Conservation (phyloP, 2,113 vertebrate species). For the Erythrocercus mccallii region DNA sequence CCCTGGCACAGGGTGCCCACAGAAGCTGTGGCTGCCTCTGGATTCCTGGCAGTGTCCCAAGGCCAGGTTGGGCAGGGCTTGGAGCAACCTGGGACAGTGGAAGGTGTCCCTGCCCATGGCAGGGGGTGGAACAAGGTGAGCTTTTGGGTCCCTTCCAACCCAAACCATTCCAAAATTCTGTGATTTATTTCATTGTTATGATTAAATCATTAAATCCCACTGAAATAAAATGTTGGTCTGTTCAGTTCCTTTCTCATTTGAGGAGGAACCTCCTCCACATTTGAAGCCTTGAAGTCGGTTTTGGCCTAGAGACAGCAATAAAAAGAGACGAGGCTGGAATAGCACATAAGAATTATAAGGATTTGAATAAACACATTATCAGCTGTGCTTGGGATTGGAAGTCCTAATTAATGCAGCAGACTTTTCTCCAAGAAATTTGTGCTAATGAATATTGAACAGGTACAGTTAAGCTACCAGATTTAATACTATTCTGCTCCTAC, state of each 20-base stretch:
- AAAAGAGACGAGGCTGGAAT: background rate
- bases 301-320: background rate
- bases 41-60: background rate
- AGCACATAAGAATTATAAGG: background rate
- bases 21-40: background rate
- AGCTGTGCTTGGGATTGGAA: background rate
- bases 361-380: constrained; percentile 31
- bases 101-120: background rate
- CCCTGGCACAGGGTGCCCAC: background rate
- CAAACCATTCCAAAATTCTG: background rate
- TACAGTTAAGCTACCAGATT: constrained; percentile 1
- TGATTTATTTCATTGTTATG: background rate
- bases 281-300: background rate
- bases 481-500: background rate
- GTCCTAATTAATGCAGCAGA: constrained; percentile 27
- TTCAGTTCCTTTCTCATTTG: background rate
- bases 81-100: rapidly evolving
- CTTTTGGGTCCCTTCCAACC: background rate
- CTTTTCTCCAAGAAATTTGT: constrained; percentile 20
- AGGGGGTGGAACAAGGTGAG: background rate
- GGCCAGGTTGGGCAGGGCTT: background rate
- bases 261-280: background rate
- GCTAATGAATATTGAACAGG: constrained; percentile 42
- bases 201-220: background rate
- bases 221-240: background rate